Base-by-base conservation (phyloP, 2,888 invertebrate genomes). In the Monochamus alternatus region DNA sequence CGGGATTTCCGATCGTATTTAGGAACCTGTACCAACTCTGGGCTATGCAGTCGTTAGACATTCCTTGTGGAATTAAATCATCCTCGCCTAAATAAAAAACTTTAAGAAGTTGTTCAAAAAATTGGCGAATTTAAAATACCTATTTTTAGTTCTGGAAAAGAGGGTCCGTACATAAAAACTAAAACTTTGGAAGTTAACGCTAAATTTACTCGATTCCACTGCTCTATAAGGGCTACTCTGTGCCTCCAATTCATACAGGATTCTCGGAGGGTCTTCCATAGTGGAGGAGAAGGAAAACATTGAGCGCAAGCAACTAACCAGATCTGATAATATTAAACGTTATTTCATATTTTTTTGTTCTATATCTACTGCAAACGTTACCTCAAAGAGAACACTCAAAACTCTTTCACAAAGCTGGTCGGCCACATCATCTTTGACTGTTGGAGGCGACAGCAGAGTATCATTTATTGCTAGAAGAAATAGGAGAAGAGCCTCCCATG, bases 1-100 rank as follows among this genome's bases (percentile, higher is more conserved):
- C 97, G 0, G 98, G 98, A 90, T 98, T 98, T 44, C 98, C 98
- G 78, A 98, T 94, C 55, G 97, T 96, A 86, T 98, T 97, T 76
- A 98, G 90, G 86, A 98, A 95, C 76, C 98, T 93, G 89, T 97
- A 98, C 98, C 98, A 98, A 84, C 96, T 95, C 90, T 99, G 98
- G 75, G 96, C 95, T 55, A 98, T 94, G 77, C 97, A 96, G 87
- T 97, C 96, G 77, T 95, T 93, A 60, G 93, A 92, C 95, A 98
- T 98, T 68, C 94, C 94, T 0, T 91, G 87, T 2, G 97, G 96
- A 75, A 98, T 95, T 63, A 98, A 89, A 87, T 98, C 97, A 84
- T 98, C 97, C 80, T 97, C 97, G 79, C 93, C 97, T 96, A 83
- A 51, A 87, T 59, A 60, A 60, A 22, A 59, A 66, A 14, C 10